phyloP scores from a whole-genome alignment of 2,888 invertebrate genomes.

The Limnephilus auricula region DNA sequence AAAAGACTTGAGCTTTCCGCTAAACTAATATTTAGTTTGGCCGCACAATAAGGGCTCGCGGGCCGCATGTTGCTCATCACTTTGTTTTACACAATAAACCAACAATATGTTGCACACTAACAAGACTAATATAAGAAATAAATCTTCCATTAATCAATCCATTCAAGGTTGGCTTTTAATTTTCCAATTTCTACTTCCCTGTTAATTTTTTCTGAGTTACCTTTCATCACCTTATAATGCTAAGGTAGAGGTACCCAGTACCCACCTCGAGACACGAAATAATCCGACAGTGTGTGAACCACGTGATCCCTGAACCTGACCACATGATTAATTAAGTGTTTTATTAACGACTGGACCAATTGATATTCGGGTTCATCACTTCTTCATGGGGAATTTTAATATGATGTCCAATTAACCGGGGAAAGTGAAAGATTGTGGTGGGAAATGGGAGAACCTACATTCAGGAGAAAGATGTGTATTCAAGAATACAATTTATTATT shows the following conservation, averaged over 20 bases:
- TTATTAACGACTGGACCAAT: neutral
- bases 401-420: neutral
- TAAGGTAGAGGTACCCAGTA: neutral
- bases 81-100: neutral
- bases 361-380: neutral
- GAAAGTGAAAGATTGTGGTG: neutral
- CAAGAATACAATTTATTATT: too few species aligned
- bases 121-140: neutral
- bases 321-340: conserved; percentile 2
- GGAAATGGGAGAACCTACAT: neutral
- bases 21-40: too few species aligned
- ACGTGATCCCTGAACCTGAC: neutral
- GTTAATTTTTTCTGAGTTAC: neutral
- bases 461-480: neutral
- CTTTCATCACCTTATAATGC: neutral
- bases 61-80: too few species aligned
- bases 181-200: neutral
- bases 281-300: conserved; percentile 14
- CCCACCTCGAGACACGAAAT: neutral
- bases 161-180: neutral
- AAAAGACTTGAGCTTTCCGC: too few species aligned
- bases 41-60: too few species aligned
- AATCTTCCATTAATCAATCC: neutral
- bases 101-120: neutral
- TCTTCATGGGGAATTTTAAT: conserved; percentile 7